A percentile compares a stretch with the other conserved stretches of the same genome.
phyloP scores from a whole-genome alignment of 2,888 invertebrate species.

The Drosophila barbarae region DNA sequence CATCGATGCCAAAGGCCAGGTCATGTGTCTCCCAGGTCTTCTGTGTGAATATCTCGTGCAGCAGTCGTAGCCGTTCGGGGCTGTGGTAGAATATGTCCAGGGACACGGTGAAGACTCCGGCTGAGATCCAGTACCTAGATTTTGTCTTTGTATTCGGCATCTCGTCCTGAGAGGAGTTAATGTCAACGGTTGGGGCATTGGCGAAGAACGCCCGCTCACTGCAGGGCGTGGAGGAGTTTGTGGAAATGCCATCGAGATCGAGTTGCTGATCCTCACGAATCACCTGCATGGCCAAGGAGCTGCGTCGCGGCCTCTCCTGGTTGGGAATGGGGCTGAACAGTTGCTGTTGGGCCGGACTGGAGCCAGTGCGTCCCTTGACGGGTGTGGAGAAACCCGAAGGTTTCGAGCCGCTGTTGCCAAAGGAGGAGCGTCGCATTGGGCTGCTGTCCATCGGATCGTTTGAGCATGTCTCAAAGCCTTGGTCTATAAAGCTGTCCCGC shows the following conservation, averaged over 20 bases:
- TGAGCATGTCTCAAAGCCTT: conserved; percentile 77
- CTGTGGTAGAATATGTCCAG: conserved; percentile 64
- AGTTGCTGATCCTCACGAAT: conserved; percentile 74
- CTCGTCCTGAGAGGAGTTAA: conserved; percentile 54
- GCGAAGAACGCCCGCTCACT: conserved; percentile 61
- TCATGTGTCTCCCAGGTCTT: conserved; percentile 67
- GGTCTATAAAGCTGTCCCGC: conserved; percentile 71
- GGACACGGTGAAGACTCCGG: conserved; percentile 68
- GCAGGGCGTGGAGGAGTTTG: conserved; percentile 47
- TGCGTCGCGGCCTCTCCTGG: conserved; percentile 64
- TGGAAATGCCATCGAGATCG: conserved; percentile 46
- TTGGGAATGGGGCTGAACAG: conserved; percentile 62
- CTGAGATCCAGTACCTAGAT: conserved; percentile 72
- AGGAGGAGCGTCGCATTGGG: conserved; percentile 56
- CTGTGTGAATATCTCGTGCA: conserved; percentile 76
- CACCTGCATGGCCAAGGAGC: conserved; percentile 75
- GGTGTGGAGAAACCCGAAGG: conserved; percentile 72
- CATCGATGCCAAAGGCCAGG: conserved; percentile 76
- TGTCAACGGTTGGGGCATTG: conserved; percentile 59
- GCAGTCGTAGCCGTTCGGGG: conserved; percentile 59
- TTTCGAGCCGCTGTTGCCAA: conserved; percentile 20
- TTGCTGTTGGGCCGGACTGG: conserved; percentile 49
- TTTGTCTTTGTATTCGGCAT: conserved; percentile 12
- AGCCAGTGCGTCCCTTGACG: conserved; percentile 47
- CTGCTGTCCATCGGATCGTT: conserved; percentile 67